phyloP scores from a whole-genome alignment of 2,113 vertebrate genomes.

The Platichthys flesus region DNA sequence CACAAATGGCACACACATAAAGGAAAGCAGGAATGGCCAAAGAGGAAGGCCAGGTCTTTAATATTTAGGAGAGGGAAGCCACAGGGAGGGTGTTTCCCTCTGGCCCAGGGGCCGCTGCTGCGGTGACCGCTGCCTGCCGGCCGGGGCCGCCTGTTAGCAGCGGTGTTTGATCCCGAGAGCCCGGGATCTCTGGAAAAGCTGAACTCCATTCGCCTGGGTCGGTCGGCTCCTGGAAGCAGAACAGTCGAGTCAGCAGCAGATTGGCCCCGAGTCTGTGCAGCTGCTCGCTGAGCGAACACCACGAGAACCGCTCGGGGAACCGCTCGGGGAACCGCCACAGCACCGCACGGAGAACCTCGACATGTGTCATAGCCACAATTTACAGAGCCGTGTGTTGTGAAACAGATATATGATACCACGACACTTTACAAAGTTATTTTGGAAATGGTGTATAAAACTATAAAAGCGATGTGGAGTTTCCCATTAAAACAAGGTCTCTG shows the following conservation, averaged over 20 bases:
- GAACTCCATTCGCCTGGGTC: constrained; percentile 73
- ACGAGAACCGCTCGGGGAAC: constrained; percentile 72
- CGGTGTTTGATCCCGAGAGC: constrained; percentile 79
- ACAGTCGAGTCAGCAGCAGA: constrained; percentile 71
- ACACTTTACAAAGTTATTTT: constrained; percentile 83
- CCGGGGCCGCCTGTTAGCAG: constrained; percentile 69
- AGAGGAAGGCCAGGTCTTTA: constrained; percentile 84
- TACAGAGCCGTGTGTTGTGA: constrained; percentile 83
- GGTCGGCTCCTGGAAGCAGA: constrained; percentile 77
- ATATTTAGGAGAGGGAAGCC: constrained; percentile 86
- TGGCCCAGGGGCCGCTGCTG: constrained; percentile 75
- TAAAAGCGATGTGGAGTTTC: constrained; percentile 57
- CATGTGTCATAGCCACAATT: constrained; percentile 85
- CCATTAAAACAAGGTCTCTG: constrained; percentile 45
- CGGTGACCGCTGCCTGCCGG: constrained; percentile 78
- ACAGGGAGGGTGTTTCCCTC: constrained; percentile 84
- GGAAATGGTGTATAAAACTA: constrained; percentile 71
- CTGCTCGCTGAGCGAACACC: constrained; percentile 70
- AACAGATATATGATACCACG: constrained; percentile 79
- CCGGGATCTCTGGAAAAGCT: constrained; percentile 78
- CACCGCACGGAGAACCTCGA: constrained; percentile 77
- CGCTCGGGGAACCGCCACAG: constrained; percentile 69
- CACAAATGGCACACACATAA: constrained; percentile 78
- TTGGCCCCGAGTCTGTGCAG: constrained; percentile 70
- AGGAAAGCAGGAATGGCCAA: constrained; percentile 69